These are phyloP conservation scores for Triplophysa dalaica DNA, from an alignment of 2,113 vertebrate species.

Conservation along the genomic window DNA sequence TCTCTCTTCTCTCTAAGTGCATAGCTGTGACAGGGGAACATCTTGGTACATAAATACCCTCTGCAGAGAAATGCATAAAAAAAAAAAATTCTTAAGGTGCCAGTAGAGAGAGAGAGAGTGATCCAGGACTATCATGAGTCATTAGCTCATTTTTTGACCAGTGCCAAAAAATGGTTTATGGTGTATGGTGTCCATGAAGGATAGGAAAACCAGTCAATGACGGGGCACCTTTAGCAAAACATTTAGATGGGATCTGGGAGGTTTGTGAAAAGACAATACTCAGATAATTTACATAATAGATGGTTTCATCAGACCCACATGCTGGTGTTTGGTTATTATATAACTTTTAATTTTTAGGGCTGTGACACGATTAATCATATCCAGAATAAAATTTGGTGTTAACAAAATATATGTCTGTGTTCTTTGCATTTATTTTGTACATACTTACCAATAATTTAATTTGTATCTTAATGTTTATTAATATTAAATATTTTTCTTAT, in stretches of 20 bases:
- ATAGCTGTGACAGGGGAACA: not conserved
- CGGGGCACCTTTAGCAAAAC: not conserved
- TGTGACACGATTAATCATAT: too few relatives aligned
- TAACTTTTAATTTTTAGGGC: too few relatives aligned
- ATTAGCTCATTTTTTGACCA: slow-evolving; percentile 21
- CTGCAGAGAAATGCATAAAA: slow-evolving; percentile 1
- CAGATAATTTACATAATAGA: too few relatives aligned
- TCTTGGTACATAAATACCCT: slow-evolving; percentile 3
- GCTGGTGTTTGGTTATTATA: too few relatives aligned
- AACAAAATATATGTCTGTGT: too few relatives aligned
- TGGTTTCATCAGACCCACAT: too few relatives aligned
- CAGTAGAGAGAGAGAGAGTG: not conserved
- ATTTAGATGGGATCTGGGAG: not conserved
- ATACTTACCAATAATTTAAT: too few relatives aligned
- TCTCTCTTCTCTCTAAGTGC: slow-evolving; percentile 26
- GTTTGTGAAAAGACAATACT: not conserved
- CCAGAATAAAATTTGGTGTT: too few relatives aligned
- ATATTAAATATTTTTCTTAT: too few relatives aligned
- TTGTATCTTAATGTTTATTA: too few relatives aligned
- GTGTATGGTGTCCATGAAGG: not conserved
- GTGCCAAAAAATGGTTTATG: not conserved
- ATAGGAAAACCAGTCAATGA: slow-evolving; percentile 3
- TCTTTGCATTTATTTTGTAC: too few relatives aligned
- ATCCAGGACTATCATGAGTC: slow-evolving; percentile 12
- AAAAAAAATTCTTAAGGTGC: not conserved